Percentiles rank a stretch among this genome's conserved stretches.
phyloP scores from a whole-genome alignment of 2,113 vertebrate species.

The Vulpes lagopus region DNA sequence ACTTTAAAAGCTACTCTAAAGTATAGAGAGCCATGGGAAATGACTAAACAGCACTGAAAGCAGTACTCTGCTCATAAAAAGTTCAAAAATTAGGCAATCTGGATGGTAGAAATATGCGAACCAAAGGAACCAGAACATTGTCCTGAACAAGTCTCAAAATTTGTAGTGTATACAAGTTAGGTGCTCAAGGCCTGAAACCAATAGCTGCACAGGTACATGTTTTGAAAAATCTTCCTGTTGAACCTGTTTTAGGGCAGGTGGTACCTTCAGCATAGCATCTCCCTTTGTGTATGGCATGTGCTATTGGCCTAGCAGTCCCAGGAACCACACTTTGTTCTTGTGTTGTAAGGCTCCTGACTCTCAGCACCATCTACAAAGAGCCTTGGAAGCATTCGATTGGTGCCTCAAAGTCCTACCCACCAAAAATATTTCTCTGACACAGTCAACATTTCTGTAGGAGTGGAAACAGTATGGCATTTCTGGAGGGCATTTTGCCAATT shows the following conservation, averaged over 20 bases:
- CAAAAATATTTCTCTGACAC: not conserved
- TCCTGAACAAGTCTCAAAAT: not conserved
- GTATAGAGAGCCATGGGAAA: conserved; percentile 64
- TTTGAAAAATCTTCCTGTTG: not conserved
- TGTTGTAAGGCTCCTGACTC: not conserved
- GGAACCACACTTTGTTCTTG: not conserved
- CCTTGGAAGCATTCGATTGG: not conserved
- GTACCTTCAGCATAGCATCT: not conserved
- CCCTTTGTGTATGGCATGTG: not conserved
- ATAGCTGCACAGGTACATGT: not conserved
- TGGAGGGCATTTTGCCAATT: not conserved
- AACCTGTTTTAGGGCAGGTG: not conserved
- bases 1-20: conserved; percentile 77
- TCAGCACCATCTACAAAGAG: not conserved
- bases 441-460: not conserved
- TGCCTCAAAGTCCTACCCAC: not conserved
- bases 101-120: conserved; percentile 18
- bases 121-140: not conserved
- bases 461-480: not conserved
- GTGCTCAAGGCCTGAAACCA: not conserved
- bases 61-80: conserved; percentile 45
- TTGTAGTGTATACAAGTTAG: not conserved
- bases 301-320: not conserved
- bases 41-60: conserved; percentile 77
- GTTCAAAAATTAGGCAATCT: conserved; percentile 57